Conservation (phyloP, 1,140 invertebrate genomes). For the Drosophila willistoni region DNA sequence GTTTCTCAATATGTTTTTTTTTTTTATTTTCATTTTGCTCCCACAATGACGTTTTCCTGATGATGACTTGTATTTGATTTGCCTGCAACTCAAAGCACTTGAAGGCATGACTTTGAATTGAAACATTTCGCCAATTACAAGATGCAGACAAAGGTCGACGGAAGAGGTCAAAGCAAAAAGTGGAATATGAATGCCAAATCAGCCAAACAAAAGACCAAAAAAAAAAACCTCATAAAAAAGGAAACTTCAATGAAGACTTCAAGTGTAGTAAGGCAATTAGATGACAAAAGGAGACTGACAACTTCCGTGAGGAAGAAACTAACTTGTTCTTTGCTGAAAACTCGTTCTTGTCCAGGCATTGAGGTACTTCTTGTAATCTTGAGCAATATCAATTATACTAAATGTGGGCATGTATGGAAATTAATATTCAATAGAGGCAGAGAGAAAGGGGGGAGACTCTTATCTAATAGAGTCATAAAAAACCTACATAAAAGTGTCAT, state of each 20-base stretch:
- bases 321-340: constrained; percentile 51
- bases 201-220: too few species aligned
- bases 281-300: constrained; percentile 18
- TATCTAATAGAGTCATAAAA: constrained; percentile 78
- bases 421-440: constrained; percentile 55
- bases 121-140: constrained; percentile 71
- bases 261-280: constrained; percentile 41
- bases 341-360: constrained; percentile 16
- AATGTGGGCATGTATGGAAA: constrained; percentile 57
- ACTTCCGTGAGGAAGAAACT: constrained; percentile 38
- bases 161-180: constrained; percentile 40
- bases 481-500: constrained; percentile 33
- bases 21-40: not conserved
- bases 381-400: constrained; percentile 71
- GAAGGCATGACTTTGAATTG: constrained; percentile 51
- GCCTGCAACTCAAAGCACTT: constrained; percentile 23
- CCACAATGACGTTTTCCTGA: constrained; percentile 42
- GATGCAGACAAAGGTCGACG: constrained; percentile 48
- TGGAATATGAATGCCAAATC: constrained; percentile 18
- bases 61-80: constrained; percentile 63
- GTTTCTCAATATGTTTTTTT: constrained; percentile 35
- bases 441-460: constrained; percentile 36
- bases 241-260: constrained; percentile 16
- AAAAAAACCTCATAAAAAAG: not conserved
- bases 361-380: constrained; percentile 15